Evolutionary conservation across 2,113 vertebrate genomes (phyloP).

Genomic region (Irena cyanogastra): DNA sequence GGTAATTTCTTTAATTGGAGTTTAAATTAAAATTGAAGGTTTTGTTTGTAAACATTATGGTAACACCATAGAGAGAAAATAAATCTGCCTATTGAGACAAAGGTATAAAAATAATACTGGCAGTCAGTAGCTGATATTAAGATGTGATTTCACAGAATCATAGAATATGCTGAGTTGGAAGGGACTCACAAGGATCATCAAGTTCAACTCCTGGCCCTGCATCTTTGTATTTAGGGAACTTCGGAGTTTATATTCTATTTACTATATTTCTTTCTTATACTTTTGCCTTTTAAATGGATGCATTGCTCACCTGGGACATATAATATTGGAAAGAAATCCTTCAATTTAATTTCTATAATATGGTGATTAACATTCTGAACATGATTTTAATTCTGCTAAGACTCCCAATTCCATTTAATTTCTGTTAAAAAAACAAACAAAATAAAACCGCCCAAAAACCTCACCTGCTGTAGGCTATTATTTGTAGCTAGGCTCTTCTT

Average conservation of each 20-base stretch:
- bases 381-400: neutral
- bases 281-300: neutral
- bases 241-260: neutral
- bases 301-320: neutral
- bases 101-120: neutral
- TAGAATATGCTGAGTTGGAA: neutral
- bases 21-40: neutral
- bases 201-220: neutral
- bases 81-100: neutral
- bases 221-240: neutral
- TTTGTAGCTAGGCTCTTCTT: neutral
- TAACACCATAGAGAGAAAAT: neutral
- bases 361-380: neutral
- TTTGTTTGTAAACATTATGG: neutral
- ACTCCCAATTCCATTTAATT: neutral
- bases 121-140: neutral
- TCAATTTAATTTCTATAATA: neutral
- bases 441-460: rapidly evolving
- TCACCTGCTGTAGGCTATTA: neutral
- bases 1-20: neutral
- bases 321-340: neutral
- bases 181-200: neutral
- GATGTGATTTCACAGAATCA: neutral
- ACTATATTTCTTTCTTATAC: neutral
- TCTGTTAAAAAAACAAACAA: neutral